A percentile compares a stretch with the other conserved stretches of the same genome.
Conservation (phyloP, 1,140 invertebrate species). For the Drosophila sucinea region DNA sequence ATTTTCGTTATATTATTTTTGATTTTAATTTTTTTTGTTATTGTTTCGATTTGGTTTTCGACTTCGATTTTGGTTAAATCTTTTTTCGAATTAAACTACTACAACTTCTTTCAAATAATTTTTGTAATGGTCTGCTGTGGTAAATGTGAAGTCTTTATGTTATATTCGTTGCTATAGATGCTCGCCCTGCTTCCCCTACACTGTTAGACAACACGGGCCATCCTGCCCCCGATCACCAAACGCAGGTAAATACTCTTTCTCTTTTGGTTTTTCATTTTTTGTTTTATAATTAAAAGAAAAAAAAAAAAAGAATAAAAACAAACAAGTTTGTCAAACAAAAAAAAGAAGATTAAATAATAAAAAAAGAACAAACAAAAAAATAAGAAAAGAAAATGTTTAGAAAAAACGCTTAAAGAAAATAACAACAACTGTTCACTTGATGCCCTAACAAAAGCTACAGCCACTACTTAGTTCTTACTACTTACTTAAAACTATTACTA, state of each 20-base stretch:
- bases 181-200: conserved; percentile 84
- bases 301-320: conserved; percentile 37
- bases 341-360: conserved; percentile 41
- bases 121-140: conserved; percentile 84
- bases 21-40: too few species aligned
- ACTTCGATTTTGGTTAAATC: conserved; percentile 6
- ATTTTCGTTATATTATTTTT: too few species aligned
- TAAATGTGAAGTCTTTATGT: conserved; percentile 85
- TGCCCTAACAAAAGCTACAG: conserved; percentile 47
- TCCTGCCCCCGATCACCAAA: conserved; percentile 84
- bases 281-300: conserved; percentile 58
- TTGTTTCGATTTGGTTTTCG: too few species aligned
- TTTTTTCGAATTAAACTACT: conserved; percentile 59
- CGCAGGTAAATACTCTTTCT: conserved; percentile 84
- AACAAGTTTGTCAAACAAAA: conserved; percentile 35
- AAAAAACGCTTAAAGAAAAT: conserved; percentile 57
- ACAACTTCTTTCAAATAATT: conserved; percentile 82
- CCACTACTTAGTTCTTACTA: conserved; percentile 40
- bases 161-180: conserved; percentile 86
- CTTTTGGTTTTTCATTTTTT: conserved; percentile 78
- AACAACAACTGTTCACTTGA: conserved; percentile 56
- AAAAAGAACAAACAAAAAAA: conserved; percentile 53
- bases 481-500: conserved; percentile 59
- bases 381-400: conserved; percentile 48
- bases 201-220: conserved; percentile 84